Evolutionary conservation across 2,888 invertebrate genomes (phyloP), one percentile per base, ranked within the genome.

Genomic region (Nemapogon koenigi): DNA sequence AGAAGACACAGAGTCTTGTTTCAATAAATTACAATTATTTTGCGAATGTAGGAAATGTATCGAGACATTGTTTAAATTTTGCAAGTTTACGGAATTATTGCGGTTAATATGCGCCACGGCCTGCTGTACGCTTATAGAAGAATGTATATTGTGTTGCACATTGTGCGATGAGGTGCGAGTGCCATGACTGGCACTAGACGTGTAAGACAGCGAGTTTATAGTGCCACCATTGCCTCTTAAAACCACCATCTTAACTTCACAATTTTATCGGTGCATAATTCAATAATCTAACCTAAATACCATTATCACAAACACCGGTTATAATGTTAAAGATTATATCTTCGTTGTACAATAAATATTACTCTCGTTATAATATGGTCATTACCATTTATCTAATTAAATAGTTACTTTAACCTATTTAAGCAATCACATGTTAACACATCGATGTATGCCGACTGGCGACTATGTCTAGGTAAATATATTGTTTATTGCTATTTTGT

Each of bases 161-260:
- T 72, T 71, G 46, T 55, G 57, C 58, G 59, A 50, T 61, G 68
- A 40, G 59, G 49, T 50, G 11, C 57, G 57, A 51, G 59, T 58
- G 38, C 63, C 66, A 62, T 69, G 64, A 48, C 58, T 62, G 48
- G 56, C 55, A 57, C 64, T 18, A 14, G 7, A 62, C 41, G 57
- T 49, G 48, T 68, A 66, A 44, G 66, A 60, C 47, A 64, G 54
- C 47, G 57, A 57, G 54, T 63, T 65, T 47, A 63, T 42, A 42
- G 68, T 59, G 59, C 51, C 61, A 48, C 62, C 65, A 46, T 60
- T 62, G 52, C 71, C 69, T 65, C 73, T 71, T 55, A 73, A 46
- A 46, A 65, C 69, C 49, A 75, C 70, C 76, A 76, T 76, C 61
- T 72, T 75, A 15, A 16, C 15, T 13, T 3, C 11, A 8, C 2